phyloP scores from a whole-genome alignment of 2,113 vertebrate genomes.

The Baryphthengus martii region DNA sequence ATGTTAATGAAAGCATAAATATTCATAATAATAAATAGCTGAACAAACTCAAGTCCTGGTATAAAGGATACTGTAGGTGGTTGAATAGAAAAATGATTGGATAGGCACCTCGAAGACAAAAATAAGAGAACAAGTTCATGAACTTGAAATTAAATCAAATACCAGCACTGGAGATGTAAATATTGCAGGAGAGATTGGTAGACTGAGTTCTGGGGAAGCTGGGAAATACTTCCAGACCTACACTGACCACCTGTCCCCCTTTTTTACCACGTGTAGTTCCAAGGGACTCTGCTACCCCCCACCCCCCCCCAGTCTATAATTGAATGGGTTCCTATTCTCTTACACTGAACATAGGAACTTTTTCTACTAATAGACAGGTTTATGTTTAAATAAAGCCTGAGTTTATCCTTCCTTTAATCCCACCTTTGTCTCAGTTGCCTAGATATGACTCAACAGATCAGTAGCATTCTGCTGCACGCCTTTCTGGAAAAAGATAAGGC shows the following conservation, averaged over 20 bases:
- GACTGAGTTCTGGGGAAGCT: background rate
- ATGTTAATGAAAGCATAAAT: background rate
- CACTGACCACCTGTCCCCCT: background rate
- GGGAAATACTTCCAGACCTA: background rate
- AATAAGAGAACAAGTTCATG: background rate
- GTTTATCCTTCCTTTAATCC: background rate
- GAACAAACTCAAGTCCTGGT: background rate
- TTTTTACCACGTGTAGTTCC: background rate
- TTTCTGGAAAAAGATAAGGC: background rate
- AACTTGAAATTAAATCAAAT: background rate
- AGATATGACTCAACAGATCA: background rate
- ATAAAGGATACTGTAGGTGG: background rate
- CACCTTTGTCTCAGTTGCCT: background rate
- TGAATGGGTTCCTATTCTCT: background rate
- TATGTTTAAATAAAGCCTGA: background rate
- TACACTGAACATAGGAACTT: background rate
- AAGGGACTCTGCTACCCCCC: background rate
- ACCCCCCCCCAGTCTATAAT: background rate
- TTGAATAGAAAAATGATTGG: background rate
- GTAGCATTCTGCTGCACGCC: background rate
- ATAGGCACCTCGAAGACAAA: background rate
- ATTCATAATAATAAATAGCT: background rate
- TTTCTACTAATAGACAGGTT: background rate
- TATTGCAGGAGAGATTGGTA: background rate
- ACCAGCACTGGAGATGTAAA: background rate